Conservation (phyloP, 1,140 invertebrate species). For the Meloidogyne hapla region DNA sequence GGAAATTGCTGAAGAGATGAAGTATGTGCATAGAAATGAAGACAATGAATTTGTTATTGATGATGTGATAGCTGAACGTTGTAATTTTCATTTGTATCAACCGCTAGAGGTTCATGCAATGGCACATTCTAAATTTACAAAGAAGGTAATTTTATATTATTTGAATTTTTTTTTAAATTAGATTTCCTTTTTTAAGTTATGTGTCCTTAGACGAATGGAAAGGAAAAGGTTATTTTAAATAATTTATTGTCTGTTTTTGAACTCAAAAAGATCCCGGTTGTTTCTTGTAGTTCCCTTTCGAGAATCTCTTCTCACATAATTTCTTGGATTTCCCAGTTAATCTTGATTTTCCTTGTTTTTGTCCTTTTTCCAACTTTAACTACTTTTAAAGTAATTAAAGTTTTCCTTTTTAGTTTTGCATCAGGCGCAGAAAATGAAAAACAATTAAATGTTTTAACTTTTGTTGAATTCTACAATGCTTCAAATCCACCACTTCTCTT, state of each 20-base stretch:
- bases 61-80: background rate
- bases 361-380: too few species aligned
- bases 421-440: background rate
- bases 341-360: too few species aligned
- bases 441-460: background rate
- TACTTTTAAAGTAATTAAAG: too few species aligned
- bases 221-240: background rate
- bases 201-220: background rate
- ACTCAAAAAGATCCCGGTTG: too few species aligned
- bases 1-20: too few species aligned
- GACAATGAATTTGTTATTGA: background rate
- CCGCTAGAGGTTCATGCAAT: background rate
- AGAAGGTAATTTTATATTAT: background rate
- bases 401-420: background rate
- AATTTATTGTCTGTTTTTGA: too few species aligned
- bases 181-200: background rate
- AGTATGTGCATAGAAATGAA: too few species aligned
- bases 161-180: background rate
- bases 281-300: conserved; percentile 3
- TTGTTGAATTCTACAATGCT: conserved; percentile 52
- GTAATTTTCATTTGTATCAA: conserved; percentile 6
- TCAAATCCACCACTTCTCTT: conserved; percentile 37
- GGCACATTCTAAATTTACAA: conserved; percentile 2
- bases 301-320: too few species aligned
- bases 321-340: too few species aligned